Conservation (phyloP, 2,888 invertebrate species). For the Agapetus fuscipes region DNA sequence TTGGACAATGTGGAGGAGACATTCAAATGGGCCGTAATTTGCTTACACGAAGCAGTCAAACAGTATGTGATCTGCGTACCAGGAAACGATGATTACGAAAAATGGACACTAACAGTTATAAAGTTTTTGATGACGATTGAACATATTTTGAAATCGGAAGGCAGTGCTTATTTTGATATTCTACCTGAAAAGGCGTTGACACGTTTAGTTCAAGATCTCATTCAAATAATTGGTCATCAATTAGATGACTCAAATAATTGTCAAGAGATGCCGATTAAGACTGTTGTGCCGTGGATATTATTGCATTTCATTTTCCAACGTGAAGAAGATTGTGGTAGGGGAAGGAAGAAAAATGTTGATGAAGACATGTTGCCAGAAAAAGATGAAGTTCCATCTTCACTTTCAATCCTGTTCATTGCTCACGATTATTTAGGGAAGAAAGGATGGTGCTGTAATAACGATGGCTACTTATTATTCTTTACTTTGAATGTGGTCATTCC, state of each 20-base stretch:
- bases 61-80: slow-evolving; percentile 47
- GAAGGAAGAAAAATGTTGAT: slow-evolving; percentile 34
- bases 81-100: slow-evolving; percentile 37
- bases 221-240: slow-evolving; percentile 67
- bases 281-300: slow-evolving; percentile 73
- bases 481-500: slow-evolving; percentile 67
- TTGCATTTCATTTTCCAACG: slow-evolving; percentile 69
- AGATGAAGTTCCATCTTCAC: slow-evolving; percentile 59
- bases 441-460: slow-evolving; percentile 69
- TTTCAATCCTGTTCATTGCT: slow-evolving; percentile 69
- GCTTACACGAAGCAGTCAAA: slow-evolving; percentile 62
- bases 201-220: slow-evolving; percentile 63
- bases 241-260: slow-evolving; percentile 58
- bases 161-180: slow-evolving; percentile 40
- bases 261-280: slow-evolving; percentile 57
- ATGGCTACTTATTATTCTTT: slow-evolving; percentile 70
- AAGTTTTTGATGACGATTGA: slow-evolving; percentile 41
- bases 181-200: slow-evolving; percentile 50
- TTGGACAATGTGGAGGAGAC: slow-evolving; percentile 53
- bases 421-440: slow-evolving; percentile 73
- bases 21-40: slow-evolving; percentile 68
- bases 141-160: slow-evolving; percentile 37
- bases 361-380: slow-evolving; percentile 37
- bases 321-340: slow-evolving; percentile 59
- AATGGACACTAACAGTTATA: slow-evolving; percentile 38